Percentiles rank a stretch among this genome's conserved stretches.
phyloP scores from a whole-genome alignment of 2,888 invertebrate species.

The Miltochrista miniata region DNA sequence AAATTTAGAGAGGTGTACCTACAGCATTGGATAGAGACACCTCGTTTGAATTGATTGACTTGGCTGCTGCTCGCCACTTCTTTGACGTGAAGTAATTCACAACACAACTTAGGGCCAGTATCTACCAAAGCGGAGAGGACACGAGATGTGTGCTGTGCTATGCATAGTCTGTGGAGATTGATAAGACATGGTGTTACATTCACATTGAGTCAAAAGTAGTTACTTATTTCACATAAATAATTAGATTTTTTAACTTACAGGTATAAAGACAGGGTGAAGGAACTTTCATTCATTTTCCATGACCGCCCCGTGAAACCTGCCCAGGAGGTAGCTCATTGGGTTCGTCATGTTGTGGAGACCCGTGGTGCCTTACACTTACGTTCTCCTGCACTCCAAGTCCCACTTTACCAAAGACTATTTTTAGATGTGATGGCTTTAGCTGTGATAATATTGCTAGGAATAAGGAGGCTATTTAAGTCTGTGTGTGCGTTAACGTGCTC shows the following conservation, averaged over 20 bases:
- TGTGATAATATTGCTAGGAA: background rate
- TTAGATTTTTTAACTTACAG: conserved; percentile 7
- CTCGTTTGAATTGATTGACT: too few relatives aligned
- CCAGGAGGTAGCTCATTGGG: conserved; percentile 84
- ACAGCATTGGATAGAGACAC: too few relatives aligned
- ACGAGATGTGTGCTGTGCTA: too few relatives aligned
- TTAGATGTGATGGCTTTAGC: conserved; percentile 23
- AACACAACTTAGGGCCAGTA: too few relatives aligned
- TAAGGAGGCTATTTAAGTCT: background rate
- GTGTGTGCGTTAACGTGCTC: conserved; percentile 1
- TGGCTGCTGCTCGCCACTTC: too few relatives aligned
- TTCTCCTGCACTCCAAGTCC: conserved; percentile 27
- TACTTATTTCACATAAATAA: too few relatives aligned
- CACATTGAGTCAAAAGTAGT: too few relatives aligned
- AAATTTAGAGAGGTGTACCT: too few relatives aligned
- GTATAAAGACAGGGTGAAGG: conserved; percentile 12
- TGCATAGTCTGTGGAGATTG: too few relatives aligned
- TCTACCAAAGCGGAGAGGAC: too few relatives aligned
- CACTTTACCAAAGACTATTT: conserved; percentile 45
- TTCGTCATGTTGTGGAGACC: conserved; percentile 83
- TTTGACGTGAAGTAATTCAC: too few relatives aligned
- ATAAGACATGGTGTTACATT: too few relatives aligned
- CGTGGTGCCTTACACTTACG: conserved; percentile 73
- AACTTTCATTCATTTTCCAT: conserved; percentile 20
- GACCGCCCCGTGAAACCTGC: conserved; percentile 76